These are phyloP conservation scores for Mobula hypostoma DNA, from an alignment of 2,113 vertebrate genomes.

Conservation along the genomic window DNA sequence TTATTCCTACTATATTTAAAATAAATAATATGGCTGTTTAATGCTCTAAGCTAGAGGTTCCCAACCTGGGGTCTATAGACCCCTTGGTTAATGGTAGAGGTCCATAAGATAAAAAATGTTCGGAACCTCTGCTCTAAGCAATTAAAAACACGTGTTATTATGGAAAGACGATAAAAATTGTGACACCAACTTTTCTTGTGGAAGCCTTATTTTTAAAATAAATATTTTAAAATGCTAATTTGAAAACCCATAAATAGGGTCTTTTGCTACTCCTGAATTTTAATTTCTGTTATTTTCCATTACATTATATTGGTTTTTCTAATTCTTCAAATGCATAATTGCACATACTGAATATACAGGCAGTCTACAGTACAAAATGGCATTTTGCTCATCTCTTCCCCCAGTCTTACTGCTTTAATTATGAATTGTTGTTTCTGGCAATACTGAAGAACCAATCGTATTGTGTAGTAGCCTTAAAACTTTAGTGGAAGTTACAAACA, in stretches of 20 bases:
- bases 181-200: background rate
- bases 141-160: background rate
- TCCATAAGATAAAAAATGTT: too few species aligned
- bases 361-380: background rate
- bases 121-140: background rate
- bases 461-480: too few species aligned
- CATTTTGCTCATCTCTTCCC: background rate
- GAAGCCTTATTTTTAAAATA: background rate
- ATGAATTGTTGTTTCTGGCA: background rate
- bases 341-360: background rate
- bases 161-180: background rate
- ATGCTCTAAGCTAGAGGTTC: background rate
- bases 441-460: background rate
- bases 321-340: background rate
- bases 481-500: background rate
- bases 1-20: background rate
- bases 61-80: too few species aligned
- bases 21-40: background rate
- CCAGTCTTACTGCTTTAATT: background rate
- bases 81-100: too few species aligned
- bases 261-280: background rate
- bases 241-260: background rate
- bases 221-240: background rate
- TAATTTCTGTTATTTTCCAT: background rate
- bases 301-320: background rate